A percentile compares a stretch with the other conserved stretches of the same genome.
Evolutionary conservation across 2,797 vertebrate species (phyloP).

Genomic region (Smutsia temminckii): DNA sequence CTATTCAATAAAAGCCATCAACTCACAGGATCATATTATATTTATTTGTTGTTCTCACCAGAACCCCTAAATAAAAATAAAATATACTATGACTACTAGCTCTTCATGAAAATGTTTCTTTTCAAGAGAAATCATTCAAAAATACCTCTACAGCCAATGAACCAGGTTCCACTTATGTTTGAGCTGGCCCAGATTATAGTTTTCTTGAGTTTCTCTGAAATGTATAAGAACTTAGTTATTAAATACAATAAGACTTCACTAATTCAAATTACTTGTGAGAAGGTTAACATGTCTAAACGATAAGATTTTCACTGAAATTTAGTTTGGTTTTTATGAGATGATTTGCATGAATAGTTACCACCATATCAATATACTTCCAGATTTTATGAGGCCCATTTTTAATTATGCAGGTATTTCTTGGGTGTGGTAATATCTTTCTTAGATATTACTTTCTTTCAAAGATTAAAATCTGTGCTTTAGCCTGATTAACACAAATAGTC

Average conservation of each 20-base stretch:
- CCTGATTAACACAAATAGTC: not conserved
- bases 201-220: not conserved
- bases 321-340: not conserved
- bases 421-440: not conserved
- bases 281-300: not conserved
- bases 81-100: not conserved
- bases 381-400: not conserved
- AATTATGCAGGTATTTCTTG: not conserved
- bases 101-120: not conserved
- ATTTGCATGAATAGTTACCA: not conserved
- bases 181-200: not conserved
- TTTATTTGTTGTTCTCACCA: not conserved
- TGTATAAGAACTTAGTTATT: not conserved
- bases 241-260: not conserved
- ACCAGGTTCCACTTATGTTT: not conserved
- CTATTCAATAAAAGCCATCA: not conserved
- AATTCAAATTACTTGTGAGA: not conserved
- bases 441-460: not conserved
- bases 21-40: not conserved
- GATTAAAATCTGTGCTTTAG: not conserved
- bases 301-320: not conserved
- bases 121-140: not conserved
- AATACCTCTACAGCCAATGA: not conserved
- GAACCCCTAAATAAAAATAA: slow-evolving; percentile 7
- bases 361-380: not conserved